Evolutionary conservation across 2,888 invertebrate genomes (phyloP).

Genomic region (Trachelus stipa): DNA sequence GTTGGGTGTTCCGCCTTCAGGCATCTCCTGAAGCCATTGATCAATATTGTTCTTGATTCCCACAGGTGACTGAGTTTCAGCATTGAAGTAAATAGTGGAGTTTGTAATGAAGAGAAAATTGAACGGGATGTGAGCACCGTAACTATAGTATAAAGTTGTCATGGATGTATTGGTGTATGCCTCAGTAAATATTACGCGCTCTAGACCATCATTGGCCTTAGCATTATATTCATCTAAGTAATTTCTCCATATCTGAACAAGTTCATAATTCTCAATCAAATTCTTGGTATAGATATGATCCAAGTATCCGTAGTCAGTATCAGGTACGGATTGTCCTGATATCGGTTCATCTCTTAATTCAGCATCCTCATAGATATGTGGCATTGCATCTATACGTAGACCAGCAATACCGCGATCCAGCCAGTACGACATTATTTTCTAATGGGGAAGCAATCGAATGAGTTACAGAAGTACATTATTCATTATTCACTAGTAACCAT

Average conservation of each 20-base stretch:
- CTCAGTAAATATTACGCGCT: too few species aligned
- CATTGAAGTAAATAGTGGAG: rapidly evolving
- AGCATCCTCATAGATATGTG: constrained; percentile 74
- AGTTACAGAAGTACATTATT: too few species aligned
- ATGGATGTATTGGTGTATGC: too few species aligned
- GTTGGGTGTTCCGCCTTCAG: constrained; percentile 73
- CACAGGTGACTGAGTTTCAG: constrained; percentile 41
- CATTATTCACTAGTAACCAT: too few species aligned
- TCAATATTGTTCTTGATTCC: too few species aligned
- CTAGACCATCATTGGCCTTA: constrained; percentile 9
- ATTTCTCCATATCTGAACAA: constrained; percentile 72
- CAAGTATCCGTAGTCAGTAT: constrained; percentile 69
- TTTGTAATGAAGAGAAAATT: constrained; percentile 8
- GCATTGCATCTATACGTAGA: constrained; percentile 84
- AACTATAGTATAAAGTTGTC: too few species aligned
- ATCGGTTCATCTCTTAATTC: constrained; percentile 71
- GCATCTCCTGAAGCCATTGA: constrained; percentile 63
- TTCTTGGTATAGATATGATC: constrained; percentile 74
- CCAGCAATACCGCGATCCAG: constrained; percentile 86
- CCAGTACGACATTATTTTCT: constrained; percentile 81
- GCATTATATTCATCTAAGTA: constrained; percentile 69
- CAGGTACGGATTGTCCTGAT: constrained; percentile 62
- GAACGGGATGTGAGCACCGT: constrained; percentile 1
- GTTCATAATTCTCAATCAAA: constrained; percentile 70
- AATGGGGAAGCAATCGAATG: constrained; percentile 22